Evolutionary conservation across 2,888 invertebrate species (phyloP).

Genomic region (Archaeoteleia sp.): DNA sequence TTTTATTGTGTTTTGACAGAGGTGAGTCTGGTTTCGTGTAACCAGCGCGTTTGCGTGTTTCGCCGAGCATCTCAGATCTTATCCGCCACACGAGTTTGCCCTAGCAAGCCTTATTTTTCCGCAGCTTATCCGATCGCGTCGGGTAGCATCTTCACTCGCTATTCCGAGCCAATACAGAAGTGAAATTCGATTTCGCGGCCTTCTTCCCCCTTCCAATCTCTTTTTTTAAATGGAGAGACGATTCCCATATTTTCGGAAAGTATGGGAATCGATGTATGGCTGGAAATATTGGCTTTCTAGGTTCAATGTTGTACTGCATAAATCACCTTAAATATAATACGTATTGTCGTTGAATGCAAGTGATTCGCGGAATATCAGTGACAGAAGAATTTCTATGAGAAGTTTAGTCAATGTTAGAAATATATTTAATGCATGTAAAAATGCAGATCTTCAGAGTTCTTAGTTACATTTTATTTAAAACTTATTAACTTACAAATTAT

Average conservation of each 20-base stretch:
- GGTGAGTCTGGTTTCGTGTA: slow-evolving; percentile 53
- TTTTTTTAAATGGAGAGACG: not conserved
- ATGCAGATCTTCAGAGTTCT: no score
- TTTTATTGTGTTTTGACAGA: slow-evolving; percentile 73
- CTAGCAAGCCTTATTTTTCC: slow-evolving; percentile 16
- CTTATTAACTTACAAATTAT: no score
- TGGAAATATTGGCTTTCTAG: slow-evolving; percentile 6
- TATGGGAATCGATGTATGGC: not conserved
- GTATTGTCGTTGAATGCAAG: no score
- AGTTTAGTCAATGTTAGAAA: no score
- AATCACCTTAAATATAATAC: no score
- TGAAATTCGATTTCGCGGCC: slow-evolving; percentile 21
- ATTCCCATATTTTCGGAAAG: no score
- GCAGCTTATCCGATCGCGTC: slow-evolving; percentile 21
- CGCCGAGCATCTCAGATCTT: slow-evolving; percentile 27
- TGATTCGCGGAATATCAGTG: no score
- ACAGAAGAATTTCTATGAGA: no score
- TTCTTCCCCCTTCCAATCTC: not conserved
- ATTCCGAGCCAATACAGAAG: slow-evolving; percentile 20
- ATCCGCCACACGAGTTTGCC: slow-evolving; percentile 15
- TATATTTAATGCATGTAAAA: no score
- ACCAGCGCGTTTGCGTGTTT: slow-evolving; percentile 52
- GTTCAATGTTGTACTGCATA: not conserved
- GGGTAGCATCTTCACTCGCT: slow-evolving; percentile 5
- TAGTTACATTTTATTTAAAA: no score